Evolutionary conservation across 2,797 vertebrate genomes (phyloP), one percentile per base, ranked within the genome.

Genomic region (Silurus aristotelis): DNA sequence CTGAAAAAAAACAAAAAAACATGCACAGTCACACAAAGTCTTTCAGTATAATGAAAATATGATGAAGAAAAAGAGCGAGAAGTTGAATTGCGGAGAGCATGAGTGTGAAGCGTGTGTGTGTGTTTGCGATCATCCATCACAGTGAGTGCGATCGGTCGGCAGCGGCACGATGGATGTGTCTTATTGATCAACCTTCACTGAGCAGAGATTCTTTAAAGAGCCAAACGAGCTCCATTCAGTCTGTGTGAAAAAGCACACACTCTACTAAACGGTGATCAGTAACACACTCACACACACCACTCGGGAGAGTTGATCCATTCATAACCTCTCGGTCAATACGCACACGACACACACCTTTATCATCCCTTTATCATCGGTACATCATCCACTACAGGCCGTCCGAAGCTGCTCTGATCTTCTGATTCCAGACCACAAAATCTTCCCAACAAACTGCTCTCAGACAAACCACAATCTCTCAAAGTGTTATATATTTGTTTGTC

Each of bases 151-250:
- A 68, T 78, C 83, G 20, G 63, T 87, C 85, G 87, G 64, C 52
- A 81, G 82, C 87, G 88, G 92, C 87, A 95, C 89, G 93, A 95
- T 94, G 94, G 93, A 95, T 96, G 95, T 93, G 85, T 94, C 91
- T 88, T 96, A 96, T 95, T 95, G 94, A 96, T 95, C 95, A 92
- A 92, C 88, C 85, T 90, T 93, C 91, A 95, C 95, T 92, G 94
- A 95, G 95, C 95, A 95, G 89, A 81, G 90, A 95, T 95, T 89
- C 93, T 89, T 96, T 94, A 89, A 95, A 90, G 84, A 52, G 86
- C 90, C 93, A 92, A 95, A 95, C 91, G 90, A 93, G 88, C 17
- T 81, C 92, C 68, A 88, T 93, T 94, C 90, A 92, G 89, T 85
- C 72, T 86, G 61, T 58, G 80, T 90, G 76, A 87, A 86, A 88